Base-by-base conservation (phyloP, 2,113 vertebrate species). In the Protobothrops mucrosquamatus region DNA sequence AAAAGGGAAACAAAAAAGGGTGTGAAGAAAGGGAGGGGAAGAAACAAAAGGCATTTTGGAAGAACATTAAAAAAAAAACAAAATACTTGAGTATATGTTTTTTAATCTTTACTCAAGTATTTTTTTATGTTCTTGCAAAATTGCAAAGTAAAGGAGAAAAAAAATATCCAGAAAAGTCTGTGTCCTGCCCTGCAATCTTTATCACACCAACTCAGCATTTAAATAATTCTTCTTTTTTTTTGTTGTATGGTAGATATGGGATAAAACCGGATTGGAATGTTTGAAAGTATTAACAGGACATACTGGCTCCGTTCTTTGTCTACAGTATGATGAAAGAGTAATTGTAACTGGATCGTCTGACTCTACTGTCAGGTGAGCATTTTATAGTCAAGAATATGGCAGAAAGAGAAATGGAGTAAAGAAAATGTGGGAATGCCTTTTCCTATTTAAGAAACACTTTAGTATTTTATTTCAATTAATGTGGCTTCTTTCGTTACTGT, bases 341-440 rank as follows among this genome's bases (percentile, higher is more conserved):
- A 99, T 99, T 94, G 99, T 99, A 96, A 99, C 99, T 23, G 99
- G 99, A 94, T 99, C 99, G 87, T 99, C 99, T 48, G 99, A 99
- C 96, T 99, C 99, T n/a, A 99, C 99, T 91, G 99, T 99, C 94
- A 98, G 99, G 99, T 99, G 93, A 96, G 97, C 92, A 85, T 0
- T 11, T 39, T 43, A 22, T 54, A 54, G 14, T 26, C 61, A 29
- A 9, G 26, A 61, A 52, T 43, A 18, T 46, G 9, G 12, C 12
- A 6, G 24, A 54, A 90, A 90, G 29, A 6, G 4, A 34, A 8
- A 22, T 52, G 81, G 15, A 34, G 4, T 52, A 64, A 64, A 64
- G 14, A 6, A 93, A 39, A 90, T 52, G 20, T 8, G 51, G 23
- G 20, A 18, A 23, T 64, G 11, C 54, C 54, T 85, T 46, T 55